Evolutionary conservation across 2,888 invertebrate species (phyloP), one percentile per base, ranked within the genome.

Genomic region (Netelia virgata): DNA sequence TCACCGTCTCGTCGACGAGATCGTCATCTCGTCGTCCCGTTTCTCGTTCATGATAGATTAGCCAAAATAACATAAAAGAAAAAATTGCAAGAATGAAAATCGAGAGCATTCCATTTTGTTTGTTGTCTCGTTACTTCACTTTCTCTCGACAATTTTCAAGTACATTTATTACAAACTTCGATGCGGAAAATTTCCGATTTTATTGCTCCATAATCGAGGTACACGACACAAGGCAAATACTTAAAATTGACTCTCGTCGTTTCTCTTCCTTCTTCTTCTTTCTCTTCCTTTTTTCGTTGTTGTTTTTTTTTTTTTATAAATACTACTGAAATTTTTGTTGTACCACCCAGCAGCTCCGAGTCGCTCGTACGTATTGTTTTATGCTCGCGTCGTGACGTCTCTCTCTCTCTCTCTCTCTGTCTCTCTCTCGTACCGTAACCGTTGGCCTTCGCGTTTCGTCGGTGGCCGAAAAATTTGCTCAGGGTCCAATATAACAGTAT

Each of bases 211-310:
- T n/a, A 18, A 43, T 55, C 47, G 14, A 20, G 55, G 18, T 57
- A 53, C 53, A n/a, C 43, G 50, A 28, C 66, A 47, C 50, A 20
- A 50, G 41, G 20, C 61, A 50, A 75, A 50, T 50, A 50, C 68
- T 53, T n/a, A 63, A 82, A 64, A 70, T 75, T 64, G 75, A 82
- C 63, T 82, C 69, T 82, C 63, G 63, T 36, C 41, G 9, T 69
- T 36, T 50, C 6, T 36, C 50, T 14, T 16, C 3, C 23, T 11
- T 11, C 9, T 69, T 28, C 28, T 28, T 28, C 36, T 28, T 28
- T 16, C 64, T 23, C 55, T 20, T 43, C 14, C 53, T 50, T 69
- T 69, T 47, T 66, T 66, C 57, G 23, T 23, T 23, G 3, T 23
- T 53, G 64, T 23, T 63, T 20, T 43, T 11, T 61, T 50, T 69